phyloP scores from a whole-genome alignment of 2,797 vertebrate species.

The Crenichthys baileyi region DNA sequence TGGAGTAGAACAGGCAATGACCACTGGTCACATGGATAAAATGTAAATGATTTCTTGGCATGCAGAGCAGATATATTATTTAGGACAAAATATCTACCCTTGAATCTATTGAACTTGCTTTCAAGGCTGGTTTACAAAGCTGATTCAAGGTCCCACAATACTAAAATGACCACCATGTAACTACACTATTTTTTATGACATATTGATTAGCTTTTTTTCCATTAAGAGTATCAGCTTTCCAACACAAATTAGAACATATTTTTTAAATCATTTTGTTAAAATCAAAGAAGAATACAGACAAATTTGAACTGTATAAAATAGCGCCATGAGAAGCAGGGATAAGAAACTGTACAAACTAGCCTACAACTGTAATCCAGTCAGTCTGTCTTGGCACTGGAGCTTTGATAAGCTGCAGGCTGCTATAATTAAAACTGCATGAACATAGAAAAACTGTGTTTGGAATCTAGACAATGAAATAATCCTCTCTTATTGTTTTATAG shows the following conservation, averaged over 20 bases:
- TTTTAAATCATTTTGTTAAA: not conserved
- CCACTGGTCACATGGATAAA: conserved; percentile 36
- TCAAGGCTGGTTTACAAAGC: conserved; percentile 4
- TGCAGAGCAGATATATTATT: conserved; percentile 47
- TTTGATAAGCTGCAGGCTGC: not conserved
- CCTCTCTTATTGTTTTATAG: too few relatives aligned
- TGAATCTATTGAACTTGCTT: conserved; percentile 18
- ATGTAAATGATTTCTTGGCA: conserved; percentile 51
- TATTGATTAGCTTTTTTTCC: not conserved
- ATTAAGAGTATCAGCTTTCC: not conserved
- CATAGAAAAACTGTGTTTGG: not conserved
- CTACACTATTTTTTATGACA: not conserved
- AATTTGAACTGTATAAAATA: not conserved
- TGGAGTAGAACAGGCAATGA: conserved; percentile 12
- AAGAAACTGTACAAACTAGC: not conserved
- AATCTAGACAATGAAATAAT: not conserved
- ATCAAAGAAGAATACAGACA: not conserved
- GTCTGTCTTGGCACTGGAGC: not conserved
- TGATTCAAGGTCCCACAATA: conserved; percentile 7
- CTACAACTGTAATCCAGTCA: not conserved
- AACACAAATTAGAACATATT: not conserved
- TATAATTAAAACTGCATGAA: not conserved
- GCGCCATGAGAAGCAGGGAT: not conserved
- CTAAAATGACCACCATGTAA: not conserved
- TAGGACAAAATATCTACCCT: conserved; percentile 26